Conservation (phyloP, 2,888 invertebrate species). For the Palloptera scutellata region DNA sequence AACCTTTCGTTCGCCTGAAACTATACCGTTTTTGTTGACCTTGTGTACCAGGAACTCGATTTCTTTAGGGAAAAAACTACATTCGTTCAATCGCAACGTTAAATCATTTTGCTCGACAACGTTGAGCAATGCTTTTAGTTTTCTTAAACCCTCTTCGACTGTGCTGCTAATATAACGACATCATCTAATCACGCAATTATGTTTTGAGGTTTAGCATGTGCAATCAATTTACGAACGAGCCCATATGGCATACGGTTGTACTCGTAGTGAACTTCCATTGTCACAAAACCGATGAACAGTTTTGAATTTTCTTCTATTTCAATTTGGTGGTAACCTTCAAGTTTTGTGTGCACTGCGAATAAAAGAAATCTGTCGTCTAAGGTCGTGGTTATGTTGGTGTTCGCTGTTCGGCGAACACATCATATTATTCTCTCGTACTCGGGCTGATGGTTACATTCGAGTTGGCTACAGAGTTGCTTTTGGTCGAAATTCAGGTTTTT, state of each 20-base stretch:
- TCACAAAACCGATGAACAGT: neutral
- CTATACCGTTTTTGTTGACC: neutral
- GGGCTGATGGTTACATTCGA: too few species aligned
- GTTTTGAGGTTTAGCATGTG: neutral
- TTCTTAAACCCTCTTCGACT: neutral
- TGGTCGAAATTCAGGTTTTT: too few species aligned
- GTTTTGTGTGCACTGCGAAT: too few species aligned
- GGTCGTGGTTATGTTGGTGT: too few species aligned
- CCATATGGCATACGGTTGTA: slow-evolving; percentile 34
- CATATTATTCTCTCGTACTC: too few species aligned
- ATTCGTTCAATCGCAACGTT: slow-evolving; percentile 13
- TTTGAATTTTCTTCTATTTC: slow-evolving; percentile 1
- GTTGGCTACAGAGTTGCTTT: too few species aligned
- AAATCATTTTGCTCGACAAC: slow-evolving; percentile 8
- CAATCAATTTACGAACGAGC: slow-evolving; percentile 22
- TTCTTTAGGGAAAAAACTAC: neutral
- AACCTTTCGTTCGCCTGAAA: slow-evolving; percentile 3
- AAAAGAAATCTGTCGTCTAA: too few species aligned
- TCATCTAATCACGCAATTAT: neutral
- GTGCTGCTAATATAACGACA: neutral
- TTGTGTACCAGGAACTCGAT: slow-evolving; percentile 3
- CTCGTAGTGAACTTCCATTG: slow-evolving; percentile 15
- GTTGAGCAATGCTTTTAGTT: neutral
- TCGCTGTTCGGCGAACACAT: too few species aligned
- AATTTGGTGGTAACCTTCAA: neutral